Evolutionary conservation across 2,113 vertebrate species (phyloP).

Genomic region (Sciurus niger): DNA sequence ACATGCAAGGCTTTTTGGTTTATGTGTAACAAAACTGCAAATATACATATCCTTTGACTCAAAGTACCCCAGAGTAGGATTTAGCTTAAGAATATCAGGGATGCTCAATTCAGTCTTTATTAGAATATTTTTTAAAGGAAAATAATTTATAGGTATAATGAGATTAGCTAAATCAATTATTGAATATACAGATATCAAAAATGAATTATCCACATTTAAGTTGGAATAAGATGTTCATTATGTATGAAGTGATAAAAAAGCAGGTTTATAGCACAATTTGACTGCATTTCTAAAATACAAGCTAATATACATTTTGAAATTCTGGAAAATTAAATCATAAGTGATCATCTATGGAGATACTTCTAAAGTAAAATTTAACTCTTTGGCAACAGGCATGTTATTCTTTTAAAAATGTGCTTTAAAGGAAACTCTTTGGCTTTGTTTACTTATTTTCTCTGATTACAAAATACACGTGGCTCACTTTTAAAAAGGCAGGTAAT

Average conservation of each 20-base stretch:
- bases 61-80: neutral
- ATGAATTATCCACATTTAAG: neutral
- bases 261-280: neutral
- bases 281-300: conserved; percentile 35
- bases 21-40: neutral
- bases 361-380: neutral
- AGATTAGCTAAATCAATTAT: neutral
- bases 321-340: conserved; percentile 52
- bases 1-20: no score
- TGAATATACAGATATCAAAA: neutral
- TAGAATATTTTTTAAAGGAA: neutral
- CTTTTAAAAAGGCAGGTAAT: neutral
- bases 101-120: conserved; percentile 1
- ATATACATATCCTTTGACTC: conserved; percentile 6
- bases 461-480: conserved; percentile 8
- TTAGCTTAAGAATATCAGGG: conserved; percentile 13
- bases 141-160: neutral
- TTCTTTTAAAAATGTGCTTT: neutral
- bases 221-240: neutral
- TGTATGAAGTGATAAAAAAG: conserved; percentile 12
- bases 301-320: conserved; percentile 6
- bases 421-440: neutral
- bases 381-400: neutral
- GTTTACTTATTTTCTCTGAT: neutral
- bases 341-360: neutral